Evolutionary conservation across 2,113 vertebrate genomes (phyloP), one percentile per base, ranked within the genome.

Genomic region (Typhlomys cinereus): DNA sequence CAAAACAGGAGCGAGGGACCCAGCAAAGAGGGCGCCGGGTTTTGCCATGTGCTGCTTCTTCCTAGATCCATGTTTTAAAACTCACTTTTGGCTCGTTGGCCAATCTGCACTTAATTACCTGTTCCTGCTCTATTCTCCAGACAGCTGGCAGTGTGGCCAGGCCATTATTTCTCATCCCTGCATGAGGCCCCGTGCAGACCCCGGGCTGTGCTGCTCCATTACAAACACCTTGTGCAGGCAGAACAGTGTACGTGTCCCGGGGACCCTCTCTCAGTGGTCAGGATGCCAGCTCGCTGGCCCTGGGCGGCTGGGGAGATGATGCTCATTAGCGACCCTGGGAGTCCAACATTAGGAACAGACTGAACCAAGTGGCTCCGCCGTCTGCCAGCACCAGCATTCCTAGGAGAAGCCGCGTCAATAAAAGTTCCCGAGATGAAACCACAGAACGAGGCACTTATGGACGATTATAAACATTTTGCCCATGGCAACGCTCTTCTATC

Each of bases 391-490:
- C 57, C 97, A 97, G 97, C 95, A 96, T 96, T 95, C 96, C 97
- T 96, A 96, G 97, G 96, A 96, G 80, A 94, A 95, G 96, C 83
- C 39, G 4, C 57, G 97, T 96, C 97, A 97, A 98, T 98, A 98
- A 97, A 97, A 96, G 97, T 96, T 96, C 94, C 89, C 78, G 79
- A 88, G 95, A 95, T 91, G 94, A 97, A 97, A 96, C 97, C 83
- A 93, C 95, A 97, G 96, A 97, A 97, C 18, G 93, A 97, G 96
- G 97, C 96, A 98, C 98, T 98, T 98, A 97, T 48, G 88, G 95
- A 95, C 93, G 80, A 97, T 98, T 98, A 98, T 98, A 98, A 98
- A 98, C 97, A 98, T 92, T 97, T 98, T 98, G 97, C 97, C 97
- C 97, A 50, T 89, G 93, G 97, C 97, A 96, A 96, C 85, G 97